These are phyloP conservation scores for Agriopis marginaria DNA, from an alignment of 2,888 invertebrate genomes.

Conservation along the genomic window DNA sequence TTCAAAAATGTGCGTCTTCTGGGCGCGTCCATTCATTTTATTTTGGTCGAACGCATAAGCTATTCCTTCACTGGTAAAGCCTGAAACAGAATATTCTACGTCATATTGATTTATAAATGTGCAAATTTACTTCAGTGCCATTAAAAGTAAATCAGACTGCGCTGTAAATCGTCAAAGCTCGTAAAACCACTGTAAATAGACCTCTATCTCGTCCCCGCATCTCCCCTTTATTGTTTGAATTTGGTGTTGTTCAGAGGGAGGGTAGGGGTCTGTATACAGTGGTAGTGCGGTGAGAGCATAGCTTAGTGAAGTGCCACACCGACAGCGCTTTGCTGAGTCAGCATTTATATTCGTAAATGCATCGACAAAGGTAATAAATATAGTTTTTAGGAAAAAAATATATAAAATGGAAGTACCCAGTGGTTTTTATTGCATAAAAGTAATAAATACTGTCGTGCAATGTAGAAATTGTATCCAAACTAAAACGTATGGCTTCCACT, in stretches of 20 bases:
- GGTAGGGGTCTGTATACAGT: slow-evolving; percentile 28
- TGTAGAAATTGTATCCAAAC: too few species aligned
- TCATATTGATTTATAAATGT: slow-evolving; percentile 71
- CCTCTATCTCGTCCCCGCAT: slow-evolving; percentile 30
- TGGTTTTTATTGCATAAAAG: too few species aligned
- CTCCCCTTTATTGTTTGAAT: slow-evolving; percentile 2
- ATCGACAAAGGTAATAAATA: slow-evolving; percentile 55
- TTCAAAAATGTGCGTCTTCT: too few species aligned
- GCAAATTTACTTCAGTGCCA: slow-evolving; percentile 69
- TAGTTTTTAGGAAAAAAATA: too few species aligned
- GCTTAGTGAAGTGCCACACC: slow-evolving; percentile 56
- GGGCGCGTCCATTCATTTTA: too few species aligned
- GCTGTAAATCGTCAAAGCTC: slow-evolving; percentile 71
- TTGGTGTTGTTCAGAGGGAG: slow-evolving; percentile 7
- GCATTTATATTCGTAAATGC: slow-evolving; percentile 50
- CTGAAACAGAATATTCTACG: slow-evolving; percentile 45
- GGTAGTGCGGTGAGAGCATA: slow-evolving; percentile 51
- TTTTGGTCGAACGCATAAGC: too few species aligned
- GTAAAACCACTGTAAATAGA: slow-evolving; percentile 45
- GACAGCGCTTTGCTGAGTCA: slow-evolving; percentile 59
- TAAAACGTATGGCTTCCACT: too few species aligned
- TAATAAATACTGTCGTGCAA: too few species aligned
- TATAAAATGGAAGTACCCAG: too few species aligned
- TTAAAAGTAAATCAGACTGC: slow-evolving; percentile 73
- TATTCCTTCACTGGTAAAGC: not conserved